Evolutionary conservation across 2,888 invertebrate species (phyloP), one percentile per base, ranked within the genome.

Genomic region (Pseudolycoriella hygida): DNA sequence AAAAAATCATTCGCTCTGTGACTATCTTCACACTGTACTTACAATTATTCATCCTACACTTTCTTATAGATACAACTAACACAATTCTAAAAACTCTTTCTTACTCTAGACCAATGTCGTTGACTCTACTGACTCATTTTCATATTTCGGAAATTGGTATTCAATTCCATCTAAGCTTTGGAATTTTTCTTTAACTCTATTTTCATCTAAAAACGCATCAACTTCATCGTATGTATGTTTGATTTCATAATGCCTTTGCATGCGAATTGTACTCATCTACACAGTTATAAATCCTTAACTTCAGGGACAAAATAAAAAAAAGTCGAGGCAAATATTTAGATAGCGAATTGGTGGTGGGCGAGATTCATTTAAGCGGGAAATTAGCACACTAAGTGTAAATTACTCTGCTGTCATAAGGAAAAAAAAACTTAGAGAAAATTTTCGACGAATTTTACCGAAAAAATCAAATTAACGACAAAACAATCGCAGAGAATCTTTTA

Each of bases 141-240:
- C 39, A 39, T 39, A 39, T 39, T 39, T 15, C 17, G 39, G 39
- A 17, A 39, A 19, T 41, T 40, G 19, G 31, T 38, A 39, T 30
- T 46, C 46, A 34, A 30, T 34, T 17, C 34, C 44, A 30, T 40
- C 47, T 47, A 46, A 44, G 48, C 44, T 49, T 44, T 45, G 47
- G 50, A 32, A 41, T 45, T 2, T 42, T 19, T 31, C 46, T 30
- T 40, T 25, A 40, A 37, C 30, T 42, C 14, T 32, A 39, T 39
- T 39, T 39, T 11, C 39, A 39, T 39, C 39, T 11, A 17, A 5
- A 14, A 34, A 34, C 15, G 8, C 37, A 14, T 17, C 39, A 39
- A 15, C 39, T 17, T 39, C 39, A 17, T 39, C 17, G 39, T 39
- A 39, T 39, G 39, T 39, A 39, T 39, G 39, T 15, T 39, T 39